phyloP scores from a whole-genome alignment of 2,113 vertebrate species.

The human region DNA sequence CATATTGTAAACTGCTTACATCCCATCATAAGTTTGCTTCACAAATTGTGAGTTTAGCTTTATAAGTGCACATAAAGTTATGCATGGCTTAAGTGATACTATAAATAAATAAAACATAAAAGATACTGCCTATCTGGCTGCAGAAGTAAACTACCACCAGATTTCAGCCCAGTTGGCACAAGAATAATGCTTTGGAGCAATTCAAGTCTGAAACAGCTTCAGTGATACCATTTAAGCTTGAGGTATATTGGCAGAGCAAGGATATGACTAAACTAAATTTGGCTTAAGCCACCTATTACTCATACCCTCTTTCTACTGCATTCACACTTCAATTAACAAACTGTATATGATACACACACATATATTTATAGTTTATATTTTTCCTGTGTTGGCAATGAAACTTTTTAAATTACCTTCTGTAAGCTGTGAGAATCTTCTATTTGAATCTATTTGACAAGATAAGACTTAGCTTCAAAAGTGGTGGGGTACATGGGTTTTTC shows the following conservation, averaged over 20 bases:
- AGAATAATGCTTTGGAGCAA: conserved; percentile 55
- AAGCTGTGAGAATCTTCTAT: conserved; percentile 66
- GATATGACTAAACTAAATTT: conserved; percentile 74
- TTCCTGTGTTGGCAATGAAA: conserved; percentile 77
- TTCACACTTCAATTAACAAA: conserved; percentile 81
- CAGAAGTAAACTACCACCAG: conserved; percentile 41
- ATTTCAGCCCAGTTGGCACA: conserved; percentile 65
- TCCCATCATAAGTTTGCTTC: conserved; percentile 32
- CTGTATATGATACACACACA: conserved; percentile 71
- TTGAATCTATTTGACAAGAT: conserved; percentile 53
- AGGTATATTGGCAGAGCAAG: conserved; percentile 75
- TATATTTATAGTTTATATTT: conserved; percentile 80
- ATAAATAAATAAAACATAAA: conserved; percentile 67
- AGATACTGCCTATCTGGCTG: conserved; percentile 56
- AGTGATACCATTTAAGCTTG: conserved; percentile 64
- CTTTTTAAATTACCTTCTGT: conserved; percentile 73
- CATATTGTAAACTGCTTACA: conserved; percentile 37
- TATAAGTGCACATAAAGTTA: conserved; percentile 54
- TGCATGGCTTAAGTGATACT: conserved; percentile 28
- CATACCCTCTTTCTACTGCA: conserved; percentile 66
- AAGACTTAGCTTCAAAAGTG: conserved; percentile 36
- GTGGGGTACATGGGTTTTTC: not conserved
- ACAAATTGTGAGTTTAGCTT: conserved; percentile 51
- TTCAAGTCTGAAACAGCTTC: conserved; percentile 65
- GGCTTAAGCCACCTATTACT: conserved; percentile 77